Evolutionary conservation across 2,797 vertebrate species (phyloP).

Genomic region (Botia almorhae): DNA sequence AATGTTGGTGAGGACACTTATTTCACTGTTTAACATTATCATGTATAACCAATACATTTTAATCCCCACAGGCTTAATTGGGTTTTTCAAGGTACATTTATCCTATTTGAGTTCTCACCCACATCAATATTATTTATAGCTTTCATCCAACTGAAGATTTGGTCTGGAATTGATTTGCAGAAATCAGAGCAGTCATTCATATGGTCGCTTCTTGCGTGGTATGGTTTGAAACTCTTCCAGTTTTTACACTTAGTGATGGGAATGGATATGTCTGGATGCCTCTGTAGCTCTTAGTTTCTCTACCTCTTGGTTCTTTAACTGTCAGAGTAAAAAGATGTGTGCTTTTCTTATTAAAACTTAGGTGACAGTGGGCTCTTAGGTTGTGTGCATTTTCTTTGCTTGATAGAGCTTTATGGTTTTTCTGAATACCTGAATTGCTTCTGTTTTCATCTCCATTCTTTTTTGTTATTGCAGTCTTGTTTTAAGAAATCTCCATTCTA

Average conservation of each 20-base stretch:
- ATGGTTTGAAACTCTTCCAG: slow-evolving; percentile 19
- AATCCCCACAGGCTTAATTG: neutral
- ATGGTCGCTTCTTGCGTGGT: slow-evolving; percentile 12
- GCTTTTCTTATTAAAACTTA: neutral
- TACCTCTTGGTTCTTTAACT: neutral
- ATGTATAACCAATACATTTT: neutral
- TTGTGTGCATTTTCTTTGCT: neutral
- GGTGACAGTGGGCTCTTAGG: neutral
- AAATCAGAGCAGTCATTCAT: slow-evolving; percentile 20
- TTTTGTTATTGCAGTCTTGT: neutral
- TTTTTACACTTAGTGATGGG: slow-evolving; percentile 10
- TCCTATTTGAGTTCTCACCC: slow-evolving; percentile 21
- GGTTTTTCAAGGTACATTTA: slow-evolving; percentile 19
- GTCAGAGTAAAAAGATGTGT: neutral
- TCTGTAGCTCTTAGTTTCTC: neutral
- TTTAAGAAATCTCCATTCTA: neutral
- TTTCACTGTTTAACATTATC: neutral
- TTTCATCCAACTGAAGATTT: slow-evolving; percentile 11
- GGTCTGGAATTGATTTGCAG: slow-evolving; percentile 34
- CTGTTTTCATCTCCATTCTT: neutral
- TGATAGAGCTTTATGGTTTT: neutral
- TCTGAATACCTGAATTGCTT: neutral
- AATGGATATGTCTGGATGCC: slow-evolving; percentile 6
- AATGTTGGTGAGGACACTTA: neutral
- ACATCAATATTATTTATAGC: slow-evolving; percentile 15